phyloP scores from a whole-genome alignment of 2,888 invertebrate species.

The Eupeodes latifasciatus region DNA sequence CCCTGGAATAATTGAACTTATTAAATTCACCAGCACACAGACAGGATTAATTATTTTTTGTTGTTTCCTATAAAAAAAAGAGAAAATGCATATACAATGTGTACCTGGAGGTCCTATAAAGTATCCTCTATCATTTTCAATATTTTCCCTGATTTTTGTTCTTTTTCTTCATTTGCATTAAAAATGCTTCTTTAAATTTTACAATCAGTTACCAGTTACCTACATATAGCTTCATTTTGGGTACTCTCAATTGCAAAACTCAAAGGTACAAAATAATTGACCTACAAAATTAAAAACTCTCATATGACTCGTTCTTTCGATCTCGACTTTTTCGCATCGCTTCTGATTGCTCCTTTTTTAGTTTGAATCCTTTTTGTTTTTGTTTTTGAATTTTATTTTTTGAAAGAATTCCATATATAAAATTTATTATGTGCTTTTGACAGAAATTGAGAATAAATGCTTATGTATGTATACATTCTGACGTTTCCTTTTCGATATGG shows the following conservation, averaged over 20 bases:
- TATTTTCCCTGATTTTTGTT: conserved; percentile 1
- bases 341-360: neutral
- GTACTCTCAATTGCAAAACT: neutral
- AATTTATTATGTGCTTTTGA: conserved; percentile 7
- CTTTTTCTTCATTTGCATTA: neutral
- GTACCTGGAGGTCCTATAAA: neutral
- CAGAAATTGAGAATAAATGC: conserved; percentile 9
- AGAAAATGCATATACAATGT: neutral
- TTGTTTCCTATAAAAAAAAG: neutral
- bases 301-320: neutral
- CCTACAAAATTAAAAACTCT: conserved; percentile 19
- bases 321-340: neutral
- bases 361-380: conserved; percentile 6
- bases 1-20: conserved; percentile 35
- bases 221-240: neutral
- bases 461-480: conserved; percentile 1
- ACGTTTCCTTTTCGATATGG: conserved; percentile 8
- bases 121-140: neutral
- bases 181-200: neutral
- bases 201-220: neutral
- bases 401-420: neutral
- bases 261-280: conserved; percentile 20
- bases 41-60: conserved; percentile 12
- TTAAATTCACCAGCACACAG: conserved; percentile 26
- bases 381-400: neutral